Evolutionary conservation across 2,888 invertebrate species (phyloP), one percentile per base, ranked within the genome.

Genomic region (Lysandra coridon): DNA sequence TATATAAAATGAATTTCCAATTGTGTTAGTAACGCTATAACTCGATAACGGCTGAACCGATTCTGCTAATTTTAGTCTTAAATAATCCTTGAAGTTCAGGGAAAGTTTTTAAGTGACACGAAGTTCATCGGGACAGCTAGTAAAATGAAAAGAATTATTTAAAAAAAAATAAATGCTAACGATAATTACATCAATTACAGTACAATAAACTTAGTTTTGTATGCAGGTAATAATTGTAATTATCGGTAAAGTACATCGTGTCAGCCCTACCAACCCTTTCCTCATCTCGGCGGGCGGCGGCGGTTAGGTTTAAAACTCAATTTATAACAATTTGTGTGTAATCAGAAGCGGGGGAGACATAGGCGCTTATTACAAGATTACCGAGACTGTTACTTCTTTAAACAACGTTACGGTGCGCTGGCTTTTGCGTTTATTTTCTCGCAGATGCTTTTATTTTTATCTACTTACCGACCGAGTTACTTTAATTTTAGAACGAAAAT

Each of bases 271-370:
- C 89, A 92, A 92, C 92, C 91, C 93, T 90, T 92, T 87, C 87
- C 83, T 82, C 83, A 80, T 53, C 82, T 80, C 84, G 84, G 79
- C 79, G 85, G 69, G 87, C 87, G 87, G 87, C 86, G 85, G 87
- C 86, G 87, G 90, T 88, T 88, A 88, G 93, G 90, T 92, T 93
- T 93, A 90, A 93, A 92, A 94, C 93, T 92, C 93, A 93, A 94
- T 94, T 94, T 93, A 91, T 94, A 90, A 91, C 94, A 94, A 94
- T 94, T 94, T 94, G 90, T 88, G 88, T 88, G 91, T 92, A 94
- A 94, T 94, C 93, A 92, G 88, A 86, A 86, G 87, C 88, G 88
- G 91, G 88, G 88, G 84, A 88, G 69, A 69, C 69, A 69, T 69
- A 69, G 69, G 87, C 88, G 88, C 85, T 91, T 89, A 88, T 87